Conservation (phyloP, 2,113 vertebrate species). For the Talpa occidentalis region DNA sequence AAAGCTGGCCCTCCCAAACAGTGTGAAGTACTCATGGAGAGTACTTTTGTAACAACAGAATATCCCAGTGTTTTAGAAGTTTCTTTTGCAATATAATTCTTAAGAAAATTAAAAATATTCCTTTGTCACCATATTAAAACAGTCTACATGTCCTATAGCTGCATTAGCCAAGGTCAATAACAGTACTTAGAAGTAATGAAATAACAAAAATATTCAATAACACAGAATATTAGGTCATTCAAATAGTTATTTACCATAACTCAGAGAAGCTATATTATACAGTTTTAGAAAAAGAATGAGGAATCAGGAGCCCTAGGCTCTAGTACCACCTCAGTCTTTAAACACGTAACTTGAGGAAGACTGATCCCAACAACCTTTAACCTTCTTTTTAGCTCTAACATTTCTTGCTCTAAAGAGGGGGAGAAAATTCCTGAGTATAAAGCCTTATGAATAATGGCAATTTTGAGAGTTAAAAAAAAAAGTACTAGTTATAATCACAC, state of each 20-base stretch:
- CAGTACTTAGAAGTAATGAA: conserved; percentile 6
- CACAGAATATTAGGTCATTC: background rate
- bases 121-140: background rate
- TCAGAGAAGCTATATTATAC: background rate
- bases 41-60: background rate
- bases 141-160: background rate
- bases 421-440: background rate
- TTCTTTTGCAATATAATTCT: conserved; percentile 8
- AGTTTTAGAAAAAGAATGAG: background rate
- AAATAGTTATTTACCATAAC: background rate
- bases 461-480: background rate
- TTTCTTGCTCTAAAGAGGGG: background rate
- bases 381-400: conserved; percentile 9
- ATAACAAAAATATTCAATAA: conserved; percentile 32
- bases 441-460: background rate
- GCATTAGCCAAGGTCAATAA: background rate
- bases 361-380: background rate
- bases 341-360: background rate
- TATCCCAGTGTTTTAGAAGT: conserved; percentile 44
- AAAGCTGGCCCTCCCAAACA: background rate
- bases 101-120: conserved; percentile 38
- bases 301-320: background rate
- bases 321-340: background rate
- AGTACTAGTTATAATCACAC: background rate
- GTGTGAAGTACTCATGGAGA: conserved; percentile 22